Percentiles rank a stretch among this genome's conserved stretches.
Evolutionary conservation across 2,797 vertebrate species (phyloP).

Genomic region (Hippoglossus hippoglossus): DNA sequence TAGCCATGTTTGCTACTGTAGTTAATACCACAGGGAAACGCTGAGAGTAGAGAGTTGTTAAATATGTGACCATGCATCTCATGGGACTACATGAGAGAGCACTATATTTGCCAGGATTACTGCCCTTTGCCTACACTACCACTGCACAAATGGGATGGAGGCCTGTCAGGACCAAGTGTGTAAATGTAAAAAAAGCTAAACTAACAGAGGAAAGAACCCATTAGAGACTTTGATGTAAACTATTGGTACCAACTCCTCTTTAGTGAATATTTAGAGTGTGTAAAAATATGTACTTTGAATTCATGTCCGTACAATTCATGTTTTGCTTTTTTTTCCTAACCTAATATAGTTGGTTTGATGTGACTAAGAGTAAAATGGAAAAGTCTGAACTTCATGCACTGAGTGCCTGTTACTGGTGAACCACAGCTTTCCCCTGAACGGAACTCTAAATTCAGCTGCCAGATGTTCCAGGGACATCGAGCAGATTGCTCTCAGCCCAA

Average conservation of each 20-base stretch:
- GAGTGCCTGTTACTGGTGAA: slow-evolving; percentile 36
- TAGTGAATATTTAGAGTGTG: no score
- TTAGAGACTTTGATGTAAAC: neutral
- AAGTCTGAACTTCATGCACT: slow-evolving; percentile 17
- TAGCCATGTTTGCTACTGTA: neutral
- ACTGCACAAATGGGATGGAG: neutral
- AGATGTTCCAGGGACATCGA: slow-evolving; percentile 59
- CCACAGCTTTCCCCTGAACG: slow-evolving; percentile 35
- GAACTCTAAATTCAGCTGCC: slow-evolving; percentile 52
- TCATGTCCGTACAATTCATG: no score
- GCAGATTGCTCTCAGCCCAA: slow-evolving; percentile 52
- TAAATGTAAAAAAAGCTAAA: neutral
- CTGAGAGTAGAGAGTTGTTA: neutral
- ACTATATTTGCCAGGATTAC: neutral
- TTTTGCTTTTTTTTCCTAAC: no score
- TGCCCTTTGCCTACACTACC: neutral
- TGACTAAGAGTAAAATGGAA: slow-evolving; percentile 4
- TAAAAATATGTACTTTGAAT: no score
- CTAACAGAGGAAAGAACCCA: neutral
- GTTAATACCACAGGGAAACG: neutral
- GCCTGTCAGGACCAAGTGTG: neutral
- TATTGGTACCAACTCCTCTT: neutral
- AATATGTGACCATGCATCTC: neutral
- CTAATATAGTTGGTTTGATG: neutral
- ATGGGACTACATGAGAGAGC: neutral